A percentile compares a stretch with the other conserved stretches of the same genome.
Conservation (phyloP, 2,888 invertebrate species). For the Sarcophaga subvicina region DNA sequence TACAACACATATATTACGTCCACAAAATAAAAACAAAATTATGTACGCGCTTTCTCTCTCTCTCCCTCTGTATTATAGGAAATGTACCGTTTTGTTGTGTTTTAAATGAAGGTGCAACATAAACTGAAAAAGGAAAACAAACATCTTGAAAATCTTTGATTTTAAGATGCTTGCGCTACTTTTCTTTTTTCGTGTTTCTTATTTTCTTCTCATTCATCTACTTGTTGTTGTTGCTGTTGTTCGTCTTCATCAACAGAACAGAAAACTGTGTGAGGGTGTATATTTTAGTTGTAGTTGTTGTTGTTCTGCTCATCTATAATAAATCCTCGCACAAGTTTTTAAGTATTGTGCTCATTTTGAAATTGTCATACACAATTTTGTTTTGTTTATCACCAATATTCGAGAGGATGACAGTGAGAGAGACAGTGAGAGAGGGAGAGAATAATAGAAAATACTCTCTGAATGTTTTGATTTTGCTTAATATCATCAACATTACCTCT, state of each 20-base stretch:
- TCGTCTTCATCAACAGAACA: background rate
- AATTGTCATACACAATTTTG: background rate
- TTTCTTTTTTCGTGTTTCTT: background rate
- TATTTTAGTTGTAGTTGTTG: conserved; percentile 18
- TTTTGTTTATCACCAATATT: conserved; percentile 16
- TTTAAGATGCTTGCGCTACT: conserved; percentile 59
- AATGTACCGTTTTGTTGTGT: background rate
- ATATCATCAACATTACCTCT: background rate
- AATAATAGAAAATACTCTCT: background rate
- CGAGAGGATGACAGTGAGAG: background rate
- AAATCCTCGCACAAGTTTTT: conserved; percentile 43
- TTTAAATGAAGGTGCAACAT: conserved; percentile 52
- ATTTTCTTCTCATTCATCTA: conserved; percentile 24
- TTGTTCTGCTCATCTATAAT: conserved; percentile 6
- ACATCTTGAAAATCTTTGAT: conserved; percentile 35
- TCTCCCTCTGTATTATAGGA: background rate
- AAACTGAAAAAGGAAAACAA: conserved; percentile 48
- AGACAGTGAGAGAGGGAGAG: no score
- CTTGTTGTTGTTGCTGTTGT: conserved; percentile 46
- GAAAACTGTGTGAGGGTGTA: conserved; percentile 22
- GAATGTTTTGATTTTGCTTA: conserved; percentile 20
- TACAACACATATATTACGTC: background rate
- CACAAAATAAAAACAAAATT: no score
- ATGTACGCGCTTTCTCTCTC: no score
- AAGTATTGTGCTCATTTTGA: conserved; percentile 31